Conservation (phyloP, 2,797 vertebrate species). For the Gymnothorax reevesii region DNA sequence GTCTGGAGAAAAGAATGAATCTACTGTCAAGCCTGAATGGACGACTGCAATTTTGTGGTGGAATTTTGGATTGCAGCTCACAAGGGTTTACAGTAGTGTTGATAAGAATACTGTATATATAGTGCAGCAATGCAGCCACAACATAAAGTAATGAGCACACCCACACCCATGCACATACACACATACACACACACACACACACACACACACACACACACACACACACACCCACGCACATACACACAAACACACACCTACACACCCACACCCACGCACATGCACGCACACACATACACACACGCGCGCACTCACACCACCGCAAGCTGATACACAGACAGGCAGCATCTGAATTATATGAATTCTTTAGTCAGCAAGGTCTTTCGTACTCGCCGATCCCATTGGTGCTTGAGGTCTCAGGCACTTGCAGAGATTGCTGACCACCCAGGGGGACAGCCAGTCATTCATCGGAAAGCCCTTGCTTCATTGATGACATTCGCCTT, state of each 20-base stretch:
- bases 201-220: slow-evolving; percentile 38
- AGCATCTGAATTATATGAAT: slow-evolving; percentile 26
- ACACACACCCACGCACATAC: neutral
- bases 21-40: neutral
- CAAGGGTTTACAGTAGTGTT: neutral
- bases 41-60: neutral
- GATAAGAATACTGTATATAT: neutral
- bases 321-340: slow-evolving; percentile 57
- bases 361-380: slow-evolving; percentile 50
- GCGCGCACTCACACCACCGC: slow-evolving; percentile 13
- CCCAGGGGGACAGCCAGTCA: too few relatives aligned
- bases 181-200: neutral
- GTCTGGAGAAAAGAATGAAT: neutral
- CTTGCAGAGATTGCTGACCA: too few relatives aligned
- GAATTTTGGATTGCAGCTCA: neutral
- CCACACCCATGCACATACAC: neutral
- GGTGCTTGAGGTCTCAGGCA: too few relatives aligned
- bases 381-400: slow-evolving; percentile 36
- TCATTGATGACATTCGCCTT: too few relatives aligned
- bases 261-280: slow-evolving; percentile 38
- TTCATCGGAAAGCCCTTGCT: too few relatives aligned
- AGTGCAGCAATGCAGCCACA: neutral
- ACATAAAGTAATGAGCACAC: slow-evolving; percentile 9
- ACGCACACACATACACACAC: slow-evolving; percentile 37
- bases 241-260: too few relatives aligned